These are phyloP conservation scores for Psilopsiagon aurifrons DNA, from an alignment of 2,113 vertebrate genomes.

Conservation along the genomic window DNA sequence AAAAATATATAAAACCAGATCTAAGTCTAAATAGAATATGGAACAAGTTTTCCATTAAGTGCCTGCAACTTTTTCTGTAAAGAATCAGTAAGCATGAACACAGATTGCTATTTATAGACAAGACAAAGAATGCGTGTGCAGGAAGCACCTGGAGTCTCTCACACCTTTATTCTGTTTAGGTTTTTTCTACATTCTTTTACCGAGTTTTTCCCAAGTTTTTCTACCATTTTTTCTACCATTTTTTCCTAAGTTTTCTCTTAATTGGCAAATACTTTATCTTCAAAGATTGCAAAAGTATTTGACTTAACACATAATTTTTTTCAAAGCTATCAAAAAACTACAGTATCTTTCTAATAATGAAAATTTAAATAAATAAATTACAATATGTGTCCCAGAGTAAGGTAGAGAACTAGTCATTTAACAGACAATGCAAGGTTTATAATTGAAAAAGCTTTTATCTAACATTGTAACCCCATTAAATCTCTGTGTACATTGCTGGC, in stretches of 20 bases:
- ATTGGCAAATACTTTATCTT: not conserved
- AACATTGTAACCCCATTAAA: slow-evolving; percentile 7
- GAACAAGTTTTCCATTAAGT: not conserved
- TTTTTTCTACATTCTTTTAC: not conserved
- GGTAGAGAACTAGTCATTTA: not conserved
- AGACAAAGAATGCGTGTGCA: not conserved
- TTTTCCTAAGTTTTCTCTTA: not conserved
- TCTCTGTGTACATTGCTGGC: slow-evolving; percentile 16
- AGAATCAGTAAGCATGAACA: slow-evolving; percentile 16
- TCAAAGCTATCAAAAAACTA: not conserved
- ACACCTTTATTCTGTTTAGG: not conserved
- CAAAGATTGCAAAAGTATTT: not conserved
- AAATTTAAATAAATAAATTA: not conserved
- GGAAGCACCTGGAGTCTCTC: slow-evolving; percentile 25
- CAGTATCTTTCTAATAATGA: not conserved
- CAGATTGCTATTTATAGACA: not conserved
- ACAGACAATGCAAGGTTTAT: not conserved
- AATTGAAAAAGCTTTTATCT: not conserved
- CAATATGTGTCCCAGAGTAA: not conserved
- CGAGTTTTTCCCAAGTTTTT: not conserved
- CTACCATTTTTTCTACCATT: not conserved
- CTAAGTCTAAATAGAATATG: not conserved
- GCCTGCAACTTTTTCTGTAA: slow-evolving; percentile 8
- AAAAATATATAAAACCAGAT: slow-evolving; percentile 4
- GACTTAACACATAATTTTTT: not conserved